Conservation (phyloP, 2,113 vertebrate genomes). For the Cynopterus brachyotis region DNA sequence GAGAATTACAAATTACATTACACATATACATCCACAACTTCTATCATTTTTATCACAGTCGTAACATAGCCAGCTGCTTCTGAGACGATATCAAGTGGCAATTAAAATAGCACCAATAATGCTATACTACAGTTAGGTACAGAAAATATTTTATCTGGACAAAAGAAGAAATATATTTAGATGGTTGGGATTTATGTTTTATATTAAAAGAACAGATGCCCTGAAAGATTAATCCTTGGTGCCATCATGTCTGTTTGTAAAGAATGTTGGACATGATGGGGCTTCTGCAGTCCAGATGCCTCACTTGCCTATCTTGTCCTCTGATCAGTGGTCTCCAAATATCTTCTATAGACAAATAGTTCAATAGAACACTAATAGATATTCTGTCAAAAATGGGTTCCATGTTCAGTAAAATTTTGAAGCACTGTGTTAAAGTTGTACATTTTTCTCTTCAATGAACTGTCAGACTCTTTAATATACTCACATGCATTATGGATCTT, state of each 20-base stretch:
- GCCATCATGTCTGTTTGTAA: constrained; percentile 53
- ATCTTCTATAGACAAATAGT: not conserved
- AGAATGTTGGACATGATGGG: not conserved
- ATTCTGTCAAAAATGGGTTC: not conserved
- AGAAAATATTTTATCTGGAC: constrained; percentile 71
- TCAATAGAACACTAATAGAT: not conserved
- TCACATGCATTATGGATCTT: not conserved
- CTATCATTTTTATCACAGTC: constrained; percentile 59
- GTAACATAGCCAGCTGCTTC: constrained; percentile 73
- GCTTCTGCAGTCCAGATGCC: not conserved
- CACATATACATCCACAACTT: constrained; percentile 38
- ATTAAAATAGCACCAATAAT: constrained; percentile 76
- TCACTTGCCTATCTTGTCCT: not conserved
- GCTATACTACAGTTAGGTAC: constrained; percentile 7
- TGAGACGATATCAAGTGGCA: constrained; percentile 70
- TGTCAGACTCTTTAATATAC: constrained; percentile 22
- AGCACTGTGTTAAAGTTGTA: not conserved
- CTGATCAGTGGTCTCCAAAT: not conserved
- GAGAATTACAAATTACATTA: constrained; percentile 52
- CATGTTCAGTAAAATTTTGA: not conserved
- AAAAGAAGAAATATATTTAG: constrained; percentile 74
- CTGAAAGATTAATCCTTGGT: constrained; percentile 60
- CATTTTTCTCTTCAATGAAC: not conserved
- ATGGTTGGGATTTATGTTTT: constrained; percentile 41
- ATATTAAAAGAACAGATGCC: constrained; percentile 67